phyloP scores from a whole-genome alignment of 2,113 vertebrate genomes.

The Hystrix brachyura region DNA sequence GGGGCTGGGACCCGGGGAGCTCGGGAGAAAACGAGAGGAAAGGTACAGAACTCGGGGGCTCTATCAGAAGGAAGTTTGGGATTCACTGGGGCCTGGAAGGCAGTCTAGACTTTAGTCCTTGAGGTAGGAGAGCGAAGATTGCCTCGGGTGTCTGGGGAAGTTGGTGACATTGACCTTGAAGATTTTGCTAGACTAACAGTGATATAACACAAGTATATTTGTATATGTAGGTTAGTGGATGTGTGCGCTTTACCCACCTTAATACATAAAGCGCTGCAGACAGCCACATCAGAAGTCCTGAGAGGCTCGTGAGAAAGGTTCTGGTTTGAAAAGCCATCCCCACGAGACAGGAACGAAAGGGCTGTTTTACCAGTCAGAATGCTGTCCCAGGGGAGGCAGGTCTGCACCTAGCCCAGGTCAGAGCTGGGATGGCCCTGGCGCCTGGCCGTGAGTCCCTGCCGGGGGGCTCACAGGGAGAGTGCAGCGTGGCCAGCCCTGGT shows the following conservation, averaged over 20 bases:
- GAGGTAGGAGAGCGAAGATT: neutral
- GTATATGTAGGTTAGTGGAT: neutral
- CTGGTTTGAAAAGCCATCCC: conserved; percentile 30
- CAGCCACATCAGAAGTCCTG: neutral
- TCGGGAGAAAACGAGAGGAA: neutral
- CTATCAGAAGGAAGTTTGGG: neutral
- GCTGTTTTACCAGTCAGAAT: conserved; percentile 51
- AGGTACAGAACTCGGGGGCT: neutral
- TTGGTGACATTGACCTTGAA: neutral
- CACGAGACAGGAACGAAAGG: neutral
- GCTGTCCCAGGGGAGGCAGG: conserved; percentile 66
- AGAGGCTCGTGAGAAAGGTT: conserved; percentile 41
- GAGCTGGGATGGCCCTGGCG: conserved; percentile 38
- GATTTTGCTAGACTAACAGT: conserved; percentile 45
- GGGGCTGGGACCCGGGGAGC: neutral
- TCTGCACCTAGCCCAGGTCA: conserved; percentile 70
- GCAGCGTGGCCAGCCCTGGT: neutral
- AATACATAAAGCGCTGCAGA: conserved; percentile 39
- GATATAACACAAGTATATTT: conserved; percentile 35
- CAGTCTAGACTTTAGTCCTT: neutral
- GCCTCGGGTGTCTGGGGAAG: conserved; percentile 27
- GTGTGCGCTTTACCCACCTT: conserved; percentile 30
- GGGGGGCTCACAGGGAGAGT: conserved; percentile 2
- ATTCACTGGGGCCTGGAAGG: neutral
- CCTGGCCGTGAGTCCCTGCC: neutral